phyloP scores from a whole-genome alignment of 2,888 invertebrate genomes.

The Drosophila pseudotalamancana region DNA sequence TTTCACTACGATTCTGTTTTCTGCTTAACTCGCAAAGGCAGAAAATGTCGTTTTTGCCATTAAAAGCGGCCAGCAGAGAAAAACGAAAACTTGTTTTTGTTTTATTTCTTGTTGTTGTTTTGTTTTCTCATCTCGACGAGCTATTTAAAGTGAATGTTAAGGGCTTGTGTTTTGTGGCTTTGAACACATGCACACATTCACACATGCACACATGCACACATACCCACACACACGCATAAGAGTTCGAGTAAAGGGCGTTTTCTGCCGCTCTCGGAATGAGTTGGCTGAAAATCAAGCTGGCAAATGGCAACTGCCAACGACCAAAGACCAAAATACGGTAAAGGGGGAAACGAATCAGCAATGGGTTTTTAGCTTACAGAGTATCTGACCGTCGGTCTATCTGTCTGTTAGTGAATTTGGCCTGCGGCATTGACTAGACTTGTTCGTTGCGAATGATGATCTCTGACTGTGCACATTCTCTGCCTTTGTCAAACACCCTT shows the following conservation, averaged over 20 bases:
- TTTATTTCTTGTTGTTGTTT: constrained; percentile 1
- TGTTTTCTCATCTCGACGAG: constrained; percentile 42
- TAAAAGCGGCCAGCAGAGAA: constrained; percentile 49
- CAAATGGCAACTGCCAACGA: constrained; percentile 11
- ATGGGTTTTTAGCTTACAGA: constrained; percentile 27
- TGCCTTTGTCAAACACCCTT: background rate
- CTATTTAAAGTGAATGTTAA: constrained; percentile 74
- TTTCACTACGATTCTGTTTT: constrained; percentile 23
- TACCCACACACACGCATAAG: no score
- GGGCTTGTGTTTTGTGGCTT: constrained; percentile 59
- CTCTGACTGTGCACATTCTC: background rate
- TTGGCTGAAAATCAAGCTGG: constrained; percentile 36
- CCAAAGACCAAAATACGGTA: constrained; percentile 4
- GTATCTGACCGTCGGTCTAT: background rate
- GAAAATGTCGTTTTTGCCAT: constrained; percentile 72
- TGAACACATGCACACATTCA: constrained; percentile 9
- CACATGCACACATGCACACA: background rate
- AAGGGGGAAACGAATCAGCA: background rate
- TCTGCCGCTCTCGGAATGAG: constrained; percentile 29
- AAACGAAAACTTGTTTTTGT: constrained; percentile 69
- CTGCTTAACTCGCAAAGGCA: constrained; percentile 24
- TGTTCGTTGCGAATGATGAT: constrained; percentile 23
- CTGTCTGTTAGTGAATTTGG: constrained; percentile 14
- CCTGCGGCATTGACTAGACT: constrained; percentile 25
- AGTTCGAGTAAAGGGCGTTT: constrained; percentile 41